Conservation (phyloP, 2,888 invertebrate species). For the Steinernema carpocapsae region DNA sequence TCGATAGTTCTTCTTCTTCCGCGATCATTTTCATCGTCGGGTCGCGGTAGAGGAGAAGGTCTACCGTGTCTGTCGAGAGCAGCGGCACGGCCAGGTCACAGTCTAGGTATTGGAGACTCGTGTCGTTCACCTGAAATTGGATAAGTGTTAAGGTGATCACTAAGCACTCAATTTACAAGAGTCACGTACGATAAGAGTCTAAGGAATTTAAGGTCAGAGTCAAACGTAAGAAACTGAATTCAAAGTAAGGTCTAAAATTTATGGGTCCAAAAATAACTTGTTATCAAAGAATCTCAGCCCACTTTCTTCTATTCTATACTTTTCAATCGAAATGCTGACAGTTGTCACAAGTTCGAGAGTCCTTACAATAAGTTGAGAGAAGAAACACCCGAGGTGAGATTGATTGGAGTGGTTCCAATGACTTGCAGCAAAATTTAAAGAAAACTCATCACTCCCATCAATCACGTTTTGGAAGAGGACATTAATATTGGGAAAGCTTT, state of each 20-base stretch:
- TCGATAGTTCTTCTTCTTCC: slow-evolving; percentile 26
- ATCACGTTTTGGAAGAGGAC: background rate
- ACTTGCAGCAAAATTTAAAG: background rate
- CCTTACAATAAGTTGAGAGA: background rate
- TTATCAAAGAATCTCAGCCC: too few relatives aligned
- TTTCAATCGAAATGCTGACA: background rate
- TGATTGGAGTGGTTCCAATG: background rate
- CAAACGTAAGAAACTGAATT: too few relatives aligned
- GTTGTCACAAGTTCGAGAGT: background rate
- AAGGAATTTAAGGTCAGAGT: too few relatives aligned
- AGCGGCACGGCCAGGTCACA: slow-evolving; percentile 90
- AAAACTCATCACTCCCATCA: slow-evolving; percentile 14
- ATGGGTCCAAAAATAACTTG: too few relatives aligned
- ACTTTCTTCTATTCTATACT: too few relatives aligned
- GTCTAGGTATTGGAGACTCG: slow-evolving; percentile 87
- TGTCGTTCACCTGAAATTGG: slow-evolving; percentile 90
- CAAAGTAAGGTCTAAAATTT: too few relatives aligned
- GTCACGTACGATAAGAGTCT: too few relatives aligned
- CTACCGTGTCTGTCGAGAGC: slow-evolving; percentile 86
- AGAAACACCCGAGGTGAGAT: background rate
- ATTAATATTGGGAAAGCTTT: background rate
- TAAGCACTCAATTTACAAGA: too few relatives aligned
- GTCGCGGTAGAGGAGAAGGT: slow-evolving; percentile 77
- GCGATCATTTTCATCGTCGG: slow-evolving; percentile 26
- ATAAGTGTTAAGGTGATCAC: too few relatives aligned